A percentile compares a stretch with the other conserved stretches of the same genome.
These are phyloP conservation scores for Adelges cooleyi DNA, from an alignment of 1,140 invertebrate species.

Conservation along the genomic window DNA sequence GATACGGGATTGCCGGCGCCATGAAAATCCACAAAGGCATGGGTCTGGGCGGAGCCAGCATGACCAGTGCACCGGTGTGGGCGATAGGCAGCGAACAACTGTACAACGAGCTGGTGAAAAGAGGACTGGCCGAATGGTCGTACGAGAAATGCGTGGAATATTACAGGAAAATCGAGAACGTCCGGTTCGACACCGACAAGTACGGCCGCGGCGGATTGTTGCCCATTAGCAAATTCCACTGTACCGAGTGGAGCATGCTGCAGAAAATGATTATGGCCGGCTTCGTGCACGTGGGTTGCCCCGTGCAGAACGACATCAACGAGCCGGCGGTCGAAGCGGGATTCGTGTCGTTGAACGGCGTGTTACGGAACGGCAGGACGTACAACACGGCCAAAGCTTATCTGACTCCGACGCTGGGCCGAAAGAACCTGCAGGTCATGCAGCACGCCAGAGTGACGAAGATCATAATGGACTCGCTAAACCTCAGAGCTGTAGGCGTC, in stretches of 20 bases:
- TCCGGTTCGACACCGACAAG: slow-evolving; percentile 41
- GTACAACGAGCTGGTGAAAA: slow-evolving; percentile 82
- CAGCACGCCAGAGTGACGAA: slow-evolving; percentile 46
- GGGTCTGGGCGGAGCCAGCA: slow-evolving; percentile 63
- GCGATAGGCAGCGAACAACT: slow-evolving; percentile 82
- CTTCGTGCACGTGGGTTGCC: slow-evolving; percentile 43
- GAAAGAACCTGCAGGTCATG: slow-evolving; percentile 54
- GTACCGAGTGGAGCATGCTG: slow-evolving; percentile 45
- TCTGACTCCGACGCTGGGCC: slow-evolving; percentile 42
- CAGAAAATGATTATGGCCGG: slow-evolving; percentile 41
- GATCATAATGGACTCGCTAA: slow-evolving; percentile 54
- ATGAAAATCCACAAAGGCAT: slow-evolving; percentile 46
- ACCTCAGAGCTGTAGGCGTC: slow-evolving; percentile 53
- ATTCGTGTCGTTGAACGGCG: slow-evolving; percentile 43
- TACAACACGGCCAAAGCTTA: slow-evolving; percentile 47
- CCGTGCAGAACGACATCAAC: slow-evolving; percentile 49
- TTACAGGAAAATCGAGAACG: slow-evolving; percentile 48
- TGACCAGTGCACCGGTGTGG: slow-evolving; percentile 95
- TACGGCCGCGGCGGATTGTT: slow-evolving; percentile 36
- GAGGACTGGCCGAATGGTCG: slow-evolving; percentile 56
- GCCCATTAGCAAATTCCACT: slow-evolving; percentile 41
- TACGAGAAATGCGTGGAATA: slow-evolving; percentile 59
- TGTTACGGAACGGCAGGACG: slow-evolving; percentile 43
- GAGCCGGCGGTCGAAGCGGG: slow-evolving; percentile 48
- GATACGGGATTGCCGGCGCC: slow-evolving; percentile 35